These are phyloP conservation scores for Rhinoderma darwinii DNA, from an alignment of 2,113 vertebrate species.

Conservation along the genomic window DNA sequence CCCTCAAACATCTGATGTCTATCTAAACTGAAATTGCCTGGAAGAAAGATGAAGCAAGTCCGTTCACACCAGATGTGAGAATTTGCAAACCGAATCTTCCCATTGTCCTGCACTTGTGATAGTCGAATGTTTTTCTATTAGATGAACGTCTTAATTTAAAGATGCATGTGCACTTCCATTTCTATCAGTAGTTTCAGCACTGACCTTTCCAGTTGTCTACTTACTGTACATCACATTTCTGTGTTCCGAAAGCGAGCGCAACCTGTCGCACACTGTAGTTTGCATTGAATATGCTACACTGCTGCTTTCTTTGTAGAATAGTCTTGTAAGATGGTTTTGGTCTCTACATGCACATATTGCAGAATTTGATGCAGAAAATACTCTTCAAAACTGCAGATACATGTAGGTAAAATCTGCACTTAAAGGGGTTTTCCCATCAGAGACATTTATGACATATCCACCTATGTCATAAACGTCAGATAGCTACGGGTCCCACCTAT, in stretches of 20 bases:
- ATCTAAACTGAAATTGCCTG: neutral
- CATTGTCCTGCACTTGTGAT: neutral
- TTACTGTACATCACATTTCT: neutral
- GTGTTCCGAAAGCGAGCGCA: neutral
- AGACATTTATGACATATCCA: too few relatives aligned
- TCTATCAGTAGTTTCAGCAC: neutral
- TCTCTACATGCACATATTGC: too few relatives aligned
- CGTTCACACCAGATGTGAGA: neutral
- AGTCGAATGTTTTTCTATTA: neutral
- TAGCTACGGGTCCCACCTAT: too few relatives aligned
- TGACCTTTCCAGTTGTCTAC: neutral
- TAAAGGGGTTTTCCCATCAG: too few relatives aligned
- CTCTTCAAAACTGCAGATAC: too few relatives aligned
- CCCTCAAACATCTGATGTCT: conserved; percentile 51
- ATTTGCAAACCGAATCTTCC: neutral
- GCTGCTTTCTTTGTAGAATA: too few relatives aligned
- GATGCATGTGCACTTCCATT: neutral
- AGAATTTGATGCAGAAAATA: too few relatives aligned
- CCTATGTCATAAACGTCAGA: too few relatives aligned
- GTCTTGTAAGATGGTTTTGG: too few relatives aligned
- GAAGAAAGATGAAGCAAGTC: neutral
- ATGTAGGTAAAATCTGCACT: too few relatives aligned
- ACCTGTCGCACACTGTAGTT: too few relatives aligned
- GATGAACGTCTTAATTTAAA: neutral
- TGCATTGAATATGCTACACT: too few relatives aligned